Percentiles rank a stretch among this genome's conserved stretches.
Evolutionary conservation across 2,797 vertebrate genomes (phyloP).

Genomic region (Periparus ater): DNA sequence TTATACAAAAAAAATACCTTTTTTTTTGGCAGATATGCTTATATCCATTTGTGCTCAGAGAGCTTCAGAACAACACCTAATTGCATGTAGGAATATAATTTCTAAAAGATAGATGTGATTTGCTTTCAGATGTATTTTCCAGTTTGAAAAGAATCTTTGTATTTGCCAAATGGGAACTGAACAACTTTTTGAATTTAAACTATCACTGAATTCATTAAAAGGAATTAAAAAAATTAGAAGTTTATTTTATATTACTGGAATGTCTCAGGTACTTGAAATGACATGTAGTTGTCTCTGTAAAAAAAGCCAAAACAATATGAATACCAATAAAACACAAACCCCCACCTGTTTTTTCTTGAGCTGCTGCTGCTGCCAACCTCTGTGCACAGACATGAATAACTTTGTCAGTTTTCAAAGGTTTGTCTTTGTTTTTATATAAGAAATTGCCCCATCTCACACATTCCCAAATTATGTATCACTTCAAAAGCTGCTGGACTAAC

Average conservation of each 20-base stretch:
- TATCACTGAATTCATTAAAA: not conserved
- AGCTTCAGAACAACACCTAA: not conserved
- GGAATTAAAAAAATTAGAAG: not conserved
- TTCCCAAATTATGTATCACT: not conserved
- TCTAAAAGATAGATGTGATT: not conserved
- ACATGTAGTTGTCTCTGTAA: not conserved
- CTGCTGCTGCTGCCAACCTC: not conserved
- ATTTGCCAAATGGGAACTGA: not conserved
- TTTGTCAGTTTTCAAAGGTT: not conserved
- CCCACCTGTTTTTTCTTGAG: not conserved
- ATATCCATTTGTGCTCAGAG: not conserved
- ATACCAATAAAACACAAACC: not conserved
- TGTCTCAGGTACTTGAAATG: not conserved
- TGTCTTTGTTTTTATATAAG: not conserved
- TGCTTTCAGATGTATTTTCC: not conserved
- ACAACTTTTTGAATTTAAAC: not conserved
- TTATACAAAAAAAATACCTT: not conserved
- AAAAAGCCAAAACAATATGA: not conserved
- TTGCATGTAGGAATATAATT: not conserved
- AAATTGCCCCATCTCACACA: not conserved
- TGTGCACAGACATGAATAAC: not conserved
- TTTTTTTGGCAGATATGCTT: not conserved
- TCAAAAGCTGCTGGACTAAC: not conserved
- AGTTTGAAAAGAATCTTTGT: not conserved
- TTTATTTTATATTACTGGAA: not conserved